Evolutionary conservation across 2,113 vertebrate genomes (phyloP).

Genomic region (Australoheros scitulus): DNA sequence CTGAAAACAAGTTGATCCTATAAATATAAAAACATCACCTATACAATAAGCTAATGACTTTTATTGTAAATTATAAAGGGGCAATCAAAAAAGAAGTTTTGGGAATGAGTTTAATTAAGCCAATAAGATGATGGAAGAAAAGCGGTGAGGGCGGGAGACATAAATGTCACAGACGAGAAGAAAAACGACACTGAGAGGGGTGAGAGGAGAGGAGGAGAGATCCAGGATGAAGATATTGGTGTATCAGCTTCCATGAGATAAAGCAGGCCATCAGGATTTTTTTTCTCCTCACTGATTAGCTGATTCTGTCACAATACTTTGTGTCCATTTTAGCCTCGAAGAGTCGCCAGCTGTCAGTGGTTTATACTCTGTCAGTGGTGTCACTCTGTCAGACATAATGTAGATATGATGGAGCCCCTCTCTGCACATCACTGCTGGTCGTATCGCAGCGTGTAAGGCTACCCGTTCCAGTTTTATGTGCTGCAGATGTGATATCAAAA

Average conservation of each 20-base stretch:
- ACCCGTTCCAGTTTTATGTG: not conserved
- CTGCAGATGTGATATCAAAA: not conserved
- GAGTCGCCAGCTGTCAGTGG: not conserved
- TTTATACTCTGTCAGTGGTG: not conserved
- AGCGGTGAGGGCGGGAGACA: constrained; percentile 26
- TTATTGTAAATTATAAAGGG: not conserved
- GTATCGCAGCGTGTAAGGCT: not conserved
- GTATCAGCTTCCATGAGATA: constrained; percentile 32
- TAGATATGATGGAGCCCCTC: not conserved
- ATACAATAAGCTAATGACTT: not conserved
- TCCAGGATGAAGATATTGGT: constrained; percentile 28
- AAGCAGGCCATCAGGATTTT: constrained; percentile 15
- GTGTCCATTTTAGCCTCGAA: not conserved
- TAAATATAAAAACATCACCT: not conserved
- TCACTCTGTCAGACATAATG: too few species aligned
- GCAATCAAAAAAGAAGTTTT: not conserved
- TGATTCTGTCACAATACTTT: not conserved
- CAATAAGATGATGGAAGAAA: not conserved
- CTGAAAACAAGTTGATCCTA: not conserved
- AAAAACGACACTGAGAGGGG: constrained; percentile 22
- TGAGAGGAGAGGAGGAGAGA: constrained; percentile 10
- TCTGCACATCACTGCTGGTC: not conserved
- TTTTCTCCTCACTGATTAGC: not conserved
- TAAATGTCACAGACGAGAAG: constrained; percentile 27
- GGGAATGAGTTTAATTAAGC: not conserved